Base-by-base conservation (phyloP, 1,140 invertebrate species). In the Agraylea sexmaculata region DNA sequence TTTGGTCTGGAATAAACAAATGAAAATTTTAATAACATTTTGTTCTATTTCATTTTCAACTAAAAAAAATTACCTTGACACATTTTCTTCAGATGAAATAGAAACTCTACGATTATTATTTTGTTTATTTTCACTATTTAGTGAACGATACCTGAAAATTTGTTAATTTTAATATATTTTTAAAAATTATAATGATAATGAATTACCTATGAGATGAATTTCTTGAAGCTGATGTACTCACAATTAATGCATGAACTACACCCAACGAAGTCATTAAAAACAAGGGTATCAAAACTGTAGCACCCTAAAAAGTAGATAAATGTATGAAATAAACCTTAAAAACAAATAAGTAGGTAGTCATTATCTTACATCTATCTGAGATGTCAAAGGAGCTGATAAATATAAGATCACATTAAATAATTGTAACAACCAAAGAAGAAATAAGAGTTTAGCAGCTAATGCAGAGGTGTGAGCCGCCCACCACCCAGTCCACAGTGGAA, bases 241-340 rank as follows among this genome's bases (percentile, higher is more conserved):
- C 86, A 42, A 93, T 92, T 62, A 94, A 88, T 0, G 88, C 89
- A 61, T 93, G 88, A 30, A 94, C 81, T 22, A 87, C 68, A 48
- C 83, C 87, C 27, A 94, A 66, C 20, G 81, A 68, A 45, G 87
- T 59, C 74, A 87, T 87, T 57, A 91, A 74, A 15, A 77, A 69
- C 42, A 78, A 57, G n/a, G 88, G 87, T 42, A 87, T 76, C 19
- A 87, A 53, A 52, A 87, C 39, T 8, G 41, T 41, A 13, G 37
- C 42, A 8, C 40, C 36, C 48, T 50, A 35, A 19, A 47, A 49
- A 23, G 31, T 12, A 10, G 31, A 33, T 33, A 4, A 21, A 35
- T 17, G 31, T 13, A 12, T 10, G 1, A 17, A 33, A 12, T 33
- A 10, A 33, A 33, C 13, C 1, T 33, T 13, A 11, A 17, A 33